Percentiles rank a stretch among this genome's conserved stretches.
phyloP scores from a whole-genome alignment of 2,888 invertebrate species.

The Dastarcus helophoroides region DNA sequence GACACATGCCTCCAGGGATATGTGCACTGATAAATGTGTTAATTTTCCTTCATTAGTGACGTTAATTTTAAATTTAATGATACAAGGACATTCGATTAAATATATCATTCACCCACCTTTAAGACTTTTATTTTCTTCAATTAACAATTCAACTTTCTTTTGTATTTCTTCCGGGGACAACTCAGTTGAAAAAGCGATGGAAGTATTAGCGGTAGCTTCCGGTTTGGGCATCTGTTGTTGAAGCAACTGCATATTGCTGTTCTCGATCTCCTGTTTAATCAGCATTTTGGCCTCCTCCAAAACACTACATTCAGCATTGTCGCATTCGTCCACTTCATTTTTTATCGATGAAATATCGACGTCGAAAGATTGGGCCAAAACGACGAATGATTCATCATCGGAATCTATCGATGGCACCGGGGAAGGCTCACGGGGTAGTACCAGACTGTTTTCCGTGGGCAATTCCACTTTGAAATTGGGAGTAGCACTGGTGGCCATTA shows the following conservation, averaged over 20 bases:
- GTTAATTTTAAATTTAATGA: no score
- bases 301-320: no score
- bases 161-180: conserved; percentile 27
- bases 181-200: conserved; percentile 17
- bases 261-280: conserved; percentile 12
- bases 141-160: conserved; percentile 24
- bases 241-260: conserved; percentile 14
- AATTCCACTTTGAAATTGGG: no score
- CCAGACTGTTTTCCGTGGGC: no score
- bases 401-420: conserved; percentile 10
- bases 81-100: no score
- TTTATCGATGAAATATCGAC: conserved; percentile 10
- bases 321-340: no score
- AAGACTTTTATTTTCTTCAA: conserved; percentile 25
- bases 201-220: conserved; percentile 13
- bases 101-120: no score
- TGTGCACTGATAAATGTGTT: no score
- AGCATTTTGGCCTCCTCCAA: conserved; percentile 17
- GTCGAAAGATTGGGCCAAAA: conserved; percentile 20
- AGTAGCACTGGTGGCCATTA: no score
- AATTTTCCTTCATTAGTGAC: neutral
- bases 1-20: no score
- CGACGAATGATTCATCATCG: conserved; percentile 29
- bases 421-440: conserved; percentile 5
- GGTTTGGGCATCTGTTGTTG: conserved; percentile 2